Base-by-base conservation (phyloP, 2,888 invertebrate genomes). In the Callosobruchus maculatus region DNA sequence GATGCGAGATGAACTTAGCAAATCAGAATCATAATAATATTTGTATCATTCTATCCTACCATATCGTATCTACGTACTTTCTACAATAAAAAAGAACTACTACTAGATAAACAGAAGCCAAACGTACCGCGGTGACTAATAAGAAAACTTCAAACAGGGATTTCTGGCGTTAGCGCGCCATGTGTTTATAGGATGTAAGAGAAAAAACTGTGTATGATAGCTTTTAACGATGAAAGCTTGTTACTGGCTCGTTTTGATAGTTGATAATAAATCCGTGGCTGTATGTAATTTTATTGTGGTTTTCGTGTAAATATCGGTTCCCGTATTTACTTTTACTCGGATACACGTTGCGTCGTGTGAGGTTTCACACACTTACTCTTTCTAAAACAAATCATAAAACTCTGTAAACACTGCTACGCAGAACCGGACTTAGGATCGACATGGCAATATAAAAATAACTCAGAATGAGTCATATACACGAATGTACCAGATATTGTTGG, bases 381-480 rank as follows among this genome's bases (percentile, higher is more conserved):
- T 85, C 84, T 85, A 84, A 85, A 85, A 85, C 85, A 85, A 86
- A 86, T 86, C 85, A 86, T 86, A 86, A 86, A 86, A 83, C 83
- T 81, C 82, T 81, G 81, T 85, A 85, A 86, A 86, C 86, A 85
- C 83, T 9, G 4, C 30, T 30, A 9, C 30, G 30, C 30, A 30
- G 30, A 30, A 9, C 30, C 30, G 9, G 30, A 30, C 3, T 30
- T 30, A 30, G 30, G 30, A 30, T 30, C n/a, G n/a, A n/a, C n/a
- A n/a, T n/a, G n/a, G n/a, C n/a, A n/a, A n/a, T n/a, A n/a, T n/a
- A n/a, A n/a, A n/a, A n/a, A n/a, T n/a, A n/a, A n/a, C n/a, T n/a
- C n/a, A n/a, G n/a, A n/a, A n/a, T n/a, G n/a, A n/a, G n/a, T n/a
- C n/a, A n/a, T n/a, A n/a, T n/a, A n/a, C n/a, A n/a, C n/a, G n/a